Percentiles rank a stretch among this genome's conserved stretches.
phyloP scores from a whole-genome alignment of 2,797 vertebrate genomes.

The Schizothorax lantsangensis region DNA sequence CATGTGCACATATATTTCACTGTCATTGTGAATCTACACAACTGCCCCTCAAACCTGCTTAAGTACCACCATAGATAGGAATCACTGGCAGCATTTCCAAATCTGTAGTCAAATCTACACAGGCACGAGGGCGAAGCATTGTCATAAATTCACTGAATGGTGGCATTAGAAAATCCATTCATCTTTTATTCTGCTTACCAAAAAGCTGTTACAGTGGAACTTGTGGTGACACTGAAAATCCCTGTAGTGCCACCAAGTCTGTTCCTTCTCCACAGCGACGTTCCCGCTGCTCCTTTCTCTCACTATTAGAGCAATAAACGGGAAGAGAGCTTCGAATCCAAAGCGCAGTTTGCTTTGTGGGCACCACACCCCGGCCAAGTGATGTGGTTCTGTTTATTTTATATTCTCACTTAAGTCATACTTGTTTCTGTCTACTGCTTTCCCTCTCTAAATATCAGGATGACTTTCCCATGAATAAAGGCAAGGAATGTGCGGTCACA shows the following conservation, averaged over 20 bases:
- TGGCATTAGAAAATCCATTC: conserved; percentile 48
- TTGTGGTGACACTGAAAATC: conserved; percentile 65
- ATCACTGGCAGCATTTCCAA: conserved; percentile 11
- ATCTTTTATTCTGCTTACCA: conserved; percentile 59
- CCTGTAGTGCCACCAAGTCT: conserved; percentile 68
- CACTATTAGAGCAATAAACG: conserved; percentile 51
- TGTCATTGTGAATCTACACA: background rate
- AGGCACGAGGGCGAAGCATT: conserved; percentile 32
- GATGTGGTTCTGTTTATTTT: conserved; percentile 63
- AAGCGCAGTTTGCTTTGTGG: conserved; percentile 41
- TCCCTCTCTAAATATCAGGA: conserved; percentile 34
- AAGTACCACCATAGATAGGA: conserved; percentile 17
- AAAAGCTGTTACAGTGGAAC: conserved; percentile 51
- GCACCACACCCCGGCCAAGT: conserved; percentile 63
- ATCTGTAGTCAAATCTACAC: conserved; percentile 13
- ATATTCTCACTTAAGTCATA: conserved; percentile 52
- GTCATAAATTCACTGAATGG: conserved; percentile 46
- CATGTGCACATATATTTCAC: background rate
- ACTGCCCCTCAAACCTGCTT: background rate
- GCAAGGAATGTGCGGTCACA: conserved; percentile 58
- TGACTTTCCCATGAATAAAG: conserved; percentile 49
- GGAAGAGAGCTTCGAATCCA: conserved; percentile 21
- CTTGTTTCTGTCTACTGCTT: conserved; percentile 36
- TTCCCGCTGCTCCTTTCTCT: conserved; percentile 40
- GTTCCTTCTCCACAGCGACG: conserved; percentile 52